phyloP scores from a whole-genome alignment of 2,113 vertebrate species.

The Alosa alosa region DNA sequence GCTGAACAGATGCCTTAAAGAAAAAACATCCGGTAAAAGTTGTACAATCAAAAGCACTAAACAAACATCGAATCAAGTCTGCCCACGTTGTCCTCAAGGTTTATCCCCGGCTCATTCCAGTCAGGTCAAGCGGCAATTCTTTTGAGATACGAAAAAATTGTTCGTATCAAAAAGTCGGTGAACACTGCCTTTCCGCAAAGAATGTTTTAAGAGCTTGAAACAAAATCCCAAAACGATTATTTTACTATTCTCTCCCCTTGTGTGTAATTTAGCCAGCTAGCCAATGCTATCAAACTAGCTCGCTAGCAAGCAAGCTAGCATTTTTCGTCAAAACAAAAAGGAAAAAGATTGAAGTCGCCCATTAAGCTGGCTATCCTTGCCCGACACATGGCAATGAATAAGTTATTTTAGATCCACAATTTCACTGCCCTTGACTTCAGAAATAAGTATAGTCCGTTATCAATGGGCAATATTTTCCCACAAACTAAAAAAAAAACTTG shows the following conservation, averaged over 20 bases:
- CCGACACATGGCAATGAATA: constrained; percentile 67
- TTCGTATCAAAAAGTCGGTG: constrained; percentile 20
- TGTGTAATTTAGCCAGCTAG: constrained; percentile 69
- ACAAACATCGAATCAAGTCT: constrained; percentile 60
- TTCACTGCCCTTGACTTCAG: constrained; percentile 63
- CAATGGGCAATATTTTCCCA: constrained; percentile 69
- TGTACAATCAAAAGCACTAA: constrained; percentile 53
- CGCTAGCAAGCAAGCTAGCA: constrained; percentile 52
- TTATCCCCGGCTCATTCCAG: constrained; percentile 65
- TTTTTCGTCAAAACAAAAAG: constrained; percentile 59
- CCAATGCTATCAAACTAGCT: constrained; percentile 54
- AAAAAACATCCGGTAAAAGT: constrained; percentile 43
- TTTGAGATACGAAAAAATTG: background rate
- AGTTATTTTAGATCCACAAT: constrained; percentile 65
- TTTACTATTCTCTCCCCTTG: constrained; percentile 61
- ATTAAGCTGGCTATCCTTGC: constrained; percentile 70
- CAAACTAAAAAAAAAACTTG: constrained; percentile 78
- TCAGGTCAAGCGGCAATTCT: constrained; percentile 44
- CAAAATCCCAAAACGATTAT: constrained; percentile 58
- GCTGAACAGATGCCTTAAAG: constrained; percentile 46
- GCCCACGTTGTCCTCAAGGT: constrained; percentile 63
- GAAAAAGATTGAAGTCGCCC: constrained; percentile 51
- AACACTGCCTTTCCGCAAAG: constrained; percentile 39
- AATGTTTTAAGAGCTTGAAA: constrained; percentile 46
- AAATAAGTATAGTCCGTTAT: constrained; percentile 69